A percentile compares a stretch with the other conserved stretches of the same genome.
Conservation (phyloP, 2,888 invertebrate genomes). For the Drosophila quasianomalipes region DNA sequence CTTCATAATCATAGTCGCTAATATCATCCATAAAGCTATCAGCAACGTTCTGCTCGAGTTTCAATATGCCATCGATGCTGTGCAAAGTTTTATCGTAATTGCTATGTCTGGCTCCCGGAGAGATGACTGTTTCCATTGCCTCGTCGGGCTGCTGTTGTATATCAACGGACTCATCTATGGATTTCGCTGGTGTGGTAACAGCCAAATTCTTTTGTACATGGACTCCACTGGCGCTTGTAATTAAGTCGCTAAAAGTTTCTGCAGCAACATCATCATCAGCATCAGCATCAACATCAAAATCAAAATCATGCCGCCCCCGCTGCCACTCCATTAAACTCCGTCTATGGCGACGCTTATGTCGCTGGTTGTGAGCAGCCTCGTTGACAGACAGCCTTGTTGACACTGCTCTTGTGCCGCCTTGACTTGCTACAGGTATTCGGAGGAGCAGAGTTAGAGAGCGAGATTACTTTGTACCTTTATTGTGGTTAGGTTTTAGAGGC, state of each 20-base stretch:
- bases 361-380: constrained; percentile 31
- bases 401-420: constrained; percentile 48
- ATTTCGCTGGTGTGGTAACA: constrained; percentile 39
- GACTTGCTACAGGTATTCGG: constrained; percentile 58
- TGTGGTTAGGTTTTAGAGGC: constrained; percentile 29
- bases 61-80: constrained; percentile 82
- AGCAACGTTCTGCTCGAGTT: constrained; percentile 53
- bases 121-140: constrained; percentile 31
- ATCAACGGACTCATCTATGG: constrained; percentile 31
- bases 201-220: constrained; percentile 54
- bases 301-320: constrained; percentile 26
- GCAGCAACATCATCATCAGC: constrained; percentile 43
- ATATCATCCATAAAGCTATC: constrained; percentile 48
- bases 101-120: constrained; percentile 37
- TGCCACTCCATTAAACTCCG: constrained; percentile 77
- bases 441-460: constrained; percentile 39
- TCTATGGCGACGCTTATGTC: constrained; percentile 68
- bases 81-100: constrained; percentile 72
- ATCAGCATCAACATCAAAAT: constrained; percentile 25
- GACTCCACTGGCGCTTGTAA: constrained; percentile 72
- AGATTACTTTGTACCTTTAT: constrained; percentile 36
- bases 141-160: background rate
- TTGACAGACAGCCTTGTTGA: constrained; percentile 56
- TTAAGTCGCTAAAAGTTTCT: constrained; percentile 82
- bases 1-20: constrained; percentile 73